Conservation (phyloP, 2,888 invertebrate species). For the Polietes domitor region DNA sequence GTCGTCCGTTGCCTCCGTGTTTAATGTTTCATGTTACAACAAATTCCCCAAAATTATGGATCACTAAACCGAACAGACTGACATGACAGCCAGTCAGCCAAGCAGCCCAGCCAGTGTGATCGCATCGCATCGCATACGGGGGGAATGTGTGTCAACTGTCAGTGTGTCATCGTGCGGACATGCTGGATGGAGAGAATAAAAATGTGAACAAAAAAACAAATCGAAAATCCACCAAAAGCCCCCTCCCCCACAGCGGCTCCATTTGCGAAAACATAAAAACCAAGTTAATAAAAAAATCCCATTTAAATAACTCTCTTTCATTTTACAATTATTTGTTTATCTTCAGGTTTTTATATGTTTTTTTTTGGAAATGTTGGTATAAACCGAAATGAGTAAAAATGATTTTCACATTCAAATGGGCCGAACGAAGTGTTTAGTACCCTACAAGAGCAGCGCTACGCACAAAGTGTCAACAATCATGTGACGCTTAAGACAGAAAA, state of each 20-base stretch:
- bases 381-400: neutral
- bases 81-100: neutral
- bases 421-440: no score
- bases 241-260: neutral
- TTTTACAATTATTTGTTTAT: conserved; percentile 59
- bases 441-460: no score
- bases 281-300: conserved; percentile 37
- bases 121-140: neutral
- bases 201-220: neutral
- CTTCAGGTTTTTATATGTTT: conserved; percentile 38
- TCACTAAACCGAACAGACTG: conserved; percentile 1
- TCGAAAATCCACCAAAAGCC: neutral
- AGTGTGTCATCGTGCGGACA: conserved; percentile 53
- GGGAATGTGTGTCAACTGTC: conserved; percentile 58
- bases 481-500: no score
- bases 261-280: conserved; percentile 18
- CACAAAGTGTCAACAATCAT: no score
- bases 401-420: no score
- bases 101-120: neutral
- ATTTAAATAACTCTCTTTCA: conserved; percentile 53
- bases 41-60: conserved; percentile 1
- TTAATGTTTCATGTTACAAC: conserved; percentile 41
- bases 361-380: neutral
- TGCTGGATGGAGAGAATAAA: neutral
- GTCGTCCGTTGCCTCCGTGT: conserved; percentile 35